Evolutionary conservation across 2,113 vertebrate species (phyloP).

Genomic region (Enhydra lutris): DNA sequence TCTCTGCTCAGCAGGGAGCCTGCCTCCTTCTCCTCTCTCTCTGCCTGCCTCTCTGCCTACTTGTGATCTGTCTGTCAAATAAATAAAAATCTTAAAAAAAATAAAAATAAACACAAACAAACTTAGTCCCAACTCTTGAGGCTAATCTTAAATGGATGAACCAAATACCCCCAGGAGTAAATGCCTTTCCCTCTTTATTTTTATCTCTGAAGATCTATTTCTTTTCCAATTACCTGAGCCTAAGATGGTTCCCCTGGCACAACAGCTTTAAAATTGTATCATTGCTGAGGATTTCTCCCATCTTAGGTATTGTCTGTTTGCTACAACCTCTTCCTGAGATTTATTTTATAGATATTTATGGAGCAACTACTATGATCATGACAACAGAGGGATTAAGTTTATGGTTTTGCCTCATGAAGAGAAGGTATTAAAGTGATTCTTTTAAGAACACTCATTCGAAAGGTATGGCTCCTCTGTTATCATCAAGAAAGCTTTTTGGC

Average conservation of each 20-base stretch:
- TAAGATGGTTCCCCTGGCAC: background rate
- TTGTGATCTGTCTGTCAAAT: too few species aligned
- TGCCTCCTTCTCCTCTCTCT: too few species aligned
- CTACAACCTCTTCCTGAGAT: background rate
- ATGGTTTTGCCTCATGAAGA: background rate
- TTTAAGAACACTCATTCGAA: slow-evolving; percentile 2
- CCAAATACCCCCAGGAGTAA: background rate
- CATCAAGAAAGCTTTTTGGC: background rate
- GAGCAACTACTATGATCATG: background rate
- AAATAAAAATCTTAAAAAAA: background rate
- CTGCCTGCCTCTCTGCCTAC: too few species aligned
- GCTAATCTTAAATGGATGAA: background rate
- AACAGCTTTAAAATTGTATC: background rate
- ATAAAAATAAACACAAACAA: background rate
- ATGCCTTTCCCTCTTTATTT: background rate
- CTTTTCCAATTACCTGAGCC: background rate
- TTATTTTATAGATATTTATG: background rate
- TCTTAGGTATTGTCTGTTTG: background rate
- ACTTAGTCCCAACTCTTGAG: background rate
- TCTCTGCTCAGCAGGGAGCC: too few species aligned
- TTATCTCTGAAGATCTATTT: background rate
- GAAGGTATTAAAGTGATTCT: background rate
- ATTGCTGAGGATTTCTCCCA: background rate
- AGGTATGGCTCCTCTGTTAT: background rate
- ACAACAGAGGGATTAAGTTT: background rate